Evolutionary conservation across 1,140 invertebrate genomes (phyloP).

Genomic region (Drosophila insularis): DNA sequence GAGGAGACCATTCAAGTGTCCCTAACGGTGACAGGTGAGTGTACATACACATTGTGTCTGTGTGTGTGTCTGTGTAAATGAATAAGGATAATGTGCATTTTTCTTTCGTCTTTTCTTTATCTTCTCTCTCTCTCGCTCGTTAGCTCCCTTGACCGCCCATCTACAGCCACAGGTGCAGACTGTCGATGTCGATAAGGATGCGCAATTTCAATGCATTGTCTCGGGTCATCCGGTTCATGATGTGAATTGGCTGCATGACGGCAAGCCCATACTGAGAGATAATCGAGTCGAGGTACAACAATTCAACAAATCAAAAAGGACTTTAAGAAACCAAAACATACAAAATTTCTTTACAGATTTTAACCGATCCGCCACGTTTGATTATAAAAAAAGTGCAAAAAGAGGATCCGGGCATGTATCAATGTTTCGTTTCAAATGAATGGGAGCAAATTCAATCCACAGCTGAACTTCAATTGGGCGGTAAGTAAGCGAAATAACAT

Average conservation of each 20-base stretch:
- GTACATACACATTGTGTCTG: neutral
- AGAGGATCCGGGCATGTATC: slow-evolving; percentile 88
- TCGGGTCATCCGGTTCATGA: slow-evolving; percentile 91
- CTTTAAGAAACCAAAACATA: too few relatives aligned
- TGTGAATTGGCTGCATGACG: slow-evolving; percentile 93
- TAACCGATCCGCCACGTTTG: slow-evolving; percentile 77
- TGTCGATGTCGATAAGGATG: slow-evolving; percentile 91
- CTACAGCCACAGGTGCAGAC: slow-evolving; percentile 89
- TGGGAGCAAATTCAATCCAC: slow-evolving; percentile 93
- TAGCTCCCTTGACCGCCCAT: slow-evolving; percentile 88
- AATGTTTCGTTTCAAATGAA: slow-evolving; percentile 93
- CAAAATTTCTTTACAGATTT: slow-evolving; percentile 50
- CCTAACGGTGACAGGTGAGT: slow-evolving; percentile 86
- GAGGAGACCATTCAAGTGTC: slow-evolving; percentile 92
- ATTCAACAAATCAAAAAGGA: too few relatives aligned
- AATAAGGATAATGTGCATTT: slow-evolving; percentile 12
- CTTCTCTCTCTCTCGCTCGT: slow-evolving; percentile 4
- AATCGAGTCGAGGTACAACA: slow-evolving; percentile 84
- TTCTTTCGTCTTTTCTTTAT: neutral
- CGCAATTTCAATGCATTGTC: slow-evolving; percentile 93
- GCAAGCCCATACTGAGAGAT: slow-evolving; percentile 87
- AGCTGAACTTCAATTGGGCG: slow-evolving; percentile 91
- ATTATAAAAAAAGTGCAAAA: slow-evolving; percentile 82
- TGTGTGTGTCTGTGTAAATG: slow-evolving; percentile 4
- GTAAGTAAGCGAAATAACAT: slow-evolving; percentile 82